Percentiles rank a stretch among this genome's conserved stretches.
Evolutionary conservation across 2,113 vertebrate genomes (phyloP).

Genomic region (Zapus hudsonius): DNA sequence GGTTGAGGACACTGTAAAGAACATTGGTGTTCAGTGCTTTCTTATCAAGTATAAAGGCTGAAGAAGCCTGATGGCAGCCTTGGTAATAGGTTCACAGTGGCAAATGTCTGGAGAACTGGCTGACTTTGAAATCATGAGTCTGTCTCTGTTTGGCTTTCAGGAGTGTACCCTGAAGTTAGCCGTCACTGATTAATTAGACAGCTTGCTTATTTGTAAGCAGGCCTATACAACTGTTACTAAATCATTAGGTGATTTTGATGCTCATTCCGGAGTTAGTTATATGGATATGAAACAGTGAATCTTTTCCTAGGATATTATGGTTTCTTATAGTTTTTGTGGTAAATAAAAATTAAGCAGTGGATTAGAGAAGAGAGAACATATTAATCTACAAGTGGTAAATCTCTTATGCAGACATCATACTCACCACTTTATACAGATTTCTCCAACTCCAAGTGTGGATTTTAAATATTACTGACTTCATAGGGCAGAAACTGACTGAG

Average conservation of each 20-base stretch:
- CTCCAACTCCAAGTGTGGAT: not conserved
- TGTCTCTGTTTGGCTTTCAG: slow-evolving; percentile 1
- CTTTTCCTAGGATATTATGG: not conserved
- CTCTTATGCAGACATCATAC: not conserved
- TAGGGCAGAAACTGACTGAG: not conserved
- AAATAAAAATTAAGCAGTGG: slow-evolving; percentile 19
- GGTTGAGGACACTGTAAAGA: not conserved
- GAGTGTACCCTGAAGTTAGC: not conserved
- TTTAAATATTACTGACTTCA: not conserved
- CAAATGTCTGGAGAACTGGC: not conserved
- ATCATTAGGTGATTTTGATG: slow-evolving; percentile 34
- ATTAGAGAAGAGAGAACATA: not conserved
- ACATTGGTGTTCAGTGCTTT: not conserved
- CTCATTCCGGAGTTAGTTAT: slow-evolving; percentile 30
- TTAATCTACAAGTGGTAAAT: not conserved
- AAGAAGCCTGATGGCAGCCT: not conserved
- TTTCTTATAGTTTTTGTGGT: not conserved
- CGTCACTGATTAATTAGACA: slow-evolving; percentile 56
- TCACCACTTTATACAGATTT: not conserved
- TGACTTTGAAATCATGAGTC: slow-evolving; percentile 36
- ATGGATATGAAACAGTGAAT: not conserved
- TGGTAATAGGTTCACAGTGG: not conserved
- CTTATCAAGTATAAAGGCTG: not conserved
- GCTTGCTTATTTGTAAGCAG: slow-evolving; percentile 31
- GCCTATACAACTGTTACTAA: slow-evolving; percentile 32